These are phyloP conservation scores for Pseudomugil tenellus DNA, from an alignment of 2,797 vertebrate species.

Conservation along the genomic window DNA sequence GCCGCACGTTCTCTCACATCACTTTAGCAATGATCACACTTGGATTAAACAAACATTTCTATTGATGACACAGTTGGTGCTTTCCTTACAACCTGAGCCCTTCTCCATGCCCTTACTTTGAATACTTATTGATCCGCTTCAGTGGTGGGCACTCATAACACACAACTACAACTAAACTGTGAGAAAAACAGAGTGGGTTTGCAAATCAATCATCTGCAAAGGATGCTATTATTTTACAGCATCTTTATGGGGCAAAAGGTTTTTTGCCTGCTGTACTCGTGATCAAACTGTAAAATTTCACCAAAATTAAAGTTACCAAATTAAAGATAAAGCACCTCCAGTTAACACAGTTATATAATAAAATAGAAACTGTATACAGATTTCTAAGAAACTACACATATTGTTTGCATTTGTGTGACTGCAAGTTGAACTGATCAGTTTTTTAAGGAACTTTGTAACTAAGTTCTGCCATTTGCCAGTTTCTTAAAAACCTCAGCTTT, in stretches of 20 bases:
- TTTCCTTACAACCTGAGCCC: not conserved
- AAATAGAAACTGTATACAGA: not conserved
- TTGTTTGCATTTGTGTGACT: not conserved
- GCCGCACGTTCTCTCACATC: too few relatives aligned
- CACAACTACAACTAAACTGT: too few relatives aligned
- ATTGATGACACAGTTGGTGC: not conserved
- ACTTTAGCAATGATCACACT: not conserved
- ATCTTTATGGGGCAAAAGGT: not conserved
- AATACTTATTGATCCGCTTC: not conserved
- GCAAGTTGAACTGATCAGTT: not conserved
- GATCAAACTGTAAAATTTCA: not conserved
- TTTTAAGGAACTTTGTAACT: not conserved
- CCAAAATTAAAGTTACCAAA: too few relatives aligned
- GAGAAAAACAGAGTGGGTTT: not conserved
- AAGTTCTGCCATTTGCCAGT: not conserved
- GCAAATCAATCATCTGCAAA: not conserved
- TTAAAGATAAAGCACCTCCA: not conserved
- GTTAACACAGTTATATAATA: not conserved
- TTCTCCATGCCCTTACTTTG: not conserved
- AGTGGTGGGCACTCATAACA: not conserved
- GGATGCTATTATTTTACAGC: not conserved
- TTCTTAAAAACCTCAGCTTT: not conserved
- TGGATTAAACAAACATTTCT: not conserved
- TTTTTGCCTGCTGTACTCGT: not conserved
- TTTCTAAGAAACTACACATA: not conserved